Conservation (phyloP, 2,113 vertebrate species). For the Cinclus mexicanus region DNA sequence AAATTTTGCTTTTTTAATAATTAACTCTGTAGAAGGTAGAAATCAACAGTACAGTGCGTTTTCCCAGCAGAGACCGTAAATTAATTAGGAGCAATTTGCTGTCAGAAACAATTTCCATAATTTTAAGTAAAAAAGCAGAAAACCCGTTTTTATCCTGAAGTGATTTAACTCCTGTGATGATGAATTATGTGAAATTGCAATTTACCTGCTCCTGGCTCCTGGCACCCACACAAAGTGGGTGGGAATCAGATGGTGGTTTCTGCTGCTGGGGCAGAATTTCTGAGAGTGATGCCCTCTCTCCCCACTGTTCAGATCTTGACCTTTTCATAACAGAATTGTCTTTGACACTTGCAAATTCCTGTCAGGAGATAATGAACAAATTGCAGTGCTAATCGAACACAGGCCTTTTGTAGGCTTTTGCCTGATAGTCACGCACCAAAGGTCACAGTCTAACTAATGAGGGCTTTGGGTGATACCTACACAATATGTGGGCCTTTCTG, state of each 20-base stretch:
- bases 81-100: slow-evolving; percentile 83
- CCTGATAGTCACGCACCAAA: slow-evolving; percentile 74
- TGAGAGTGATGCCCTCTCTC: slow-evolving; percentile 52
- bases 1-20: slow-evolving; percentile 73
- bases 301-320: slow-evolving; percentile 57
- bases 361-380: slow-evolving; percentile 78
- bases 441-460: slow-evolving; percentile 77
- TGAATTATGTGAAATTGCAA: slow-evolving; percentile 57
- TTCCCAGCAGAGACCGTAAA: slow-evolving; percentile 81
- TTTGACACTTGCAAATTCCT: slow-evolving; percentile 76
- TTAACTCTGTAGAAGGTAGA: slow-evolving; percentile 79
- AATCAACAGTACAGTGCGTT: slow-evolving; percentile 79
- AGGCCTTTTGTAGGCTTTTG: slow-evolving; percentile 62
- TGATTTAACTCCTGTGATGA: slow-evolving; percentile 78
- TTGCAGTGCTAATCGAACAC: slow-evolving; percentile 75
- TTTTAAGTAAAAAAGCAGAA: slow-evolving; percentile 78
- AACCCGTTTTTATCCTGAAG: slow-evolving; percentile 72
- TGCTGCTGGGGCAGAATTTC: slow-evolving; percentile 53
- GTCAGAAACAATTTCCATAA: slow-evolving; percentile 84
- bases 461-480: slow-evolving; percentile 71
- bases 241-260: not conserved
- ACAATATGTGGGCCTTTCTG: slow-evolving; percentile 66
- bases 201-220: slow-evolving; percentile 55
- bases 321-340: slow-evolving; percentile 74
- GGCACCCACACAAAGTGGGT: not conserved